Evolutionary conservation across 2,113 vertebrate species (phyloP).

Genomic region (Campylorhamphus procurvoides): DNA sequence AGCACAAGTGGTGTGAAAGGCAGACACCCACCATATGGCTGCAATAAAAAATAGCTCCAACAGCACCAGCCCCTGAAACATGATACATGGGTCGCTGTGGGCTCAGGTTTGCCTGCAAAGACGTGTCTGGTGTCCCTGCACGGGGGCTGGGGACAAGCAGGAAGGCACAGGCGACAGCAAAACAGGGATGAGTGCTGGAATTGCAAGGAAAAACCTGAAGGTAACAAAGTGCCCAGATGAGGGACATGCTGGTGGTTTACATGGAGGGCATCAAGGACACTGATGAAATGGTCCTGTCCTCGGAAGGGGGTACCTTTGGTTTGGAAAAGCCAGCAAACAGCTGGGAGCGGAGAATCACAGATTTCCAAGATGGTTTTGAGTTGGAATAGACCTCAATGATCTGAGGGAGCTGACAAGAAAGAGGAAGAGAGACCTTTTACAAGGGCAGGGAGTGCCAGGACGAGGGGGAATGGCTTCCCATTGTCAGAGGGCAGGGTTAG

Average conservation of each 20-base stretch:
- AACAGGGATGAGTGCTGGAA: neutral
- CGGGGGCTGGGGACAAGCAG: neutral
- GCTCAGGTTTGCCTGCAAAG: neutral
- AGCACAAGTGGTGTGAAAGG: neutral
- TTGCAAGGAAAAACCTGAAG: accelerated
- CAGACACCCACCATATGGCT: conserved; percentile 22
- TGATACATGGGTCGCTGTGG: neutral
- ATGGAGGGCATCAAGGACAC: neutral
- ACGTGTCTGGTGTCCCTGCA: neutral
- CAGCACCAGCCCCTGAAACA: neutral
- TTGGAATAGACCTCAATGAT: neutral
- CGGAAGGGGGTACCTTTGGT: neutral
- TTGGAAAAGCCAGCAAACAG: neutral
- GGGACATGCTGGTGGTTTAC: neutral
- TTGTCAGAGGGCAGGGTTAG: neutral
- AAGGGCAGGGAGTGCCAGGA: neutral
- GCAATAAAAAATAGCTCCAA: conserved; percentile 1
- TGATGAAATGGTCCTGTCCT: accelerated
- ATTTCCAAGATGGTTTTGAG: neutral
- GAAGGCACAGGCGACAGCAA: neutral
- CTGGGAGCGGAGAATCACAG: neutral
- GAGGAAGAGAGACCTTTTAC: neutral
- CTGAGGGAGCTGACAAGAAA: neutral
- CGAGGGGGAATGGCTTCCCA: neutral
- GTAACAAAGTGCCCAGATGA: accelerated